These are phyloP conservation scores for Synergus gifuensis DNA, from an alignment of 2,888 invertebrate genomes.

Conservation along the genomic window DNA sequence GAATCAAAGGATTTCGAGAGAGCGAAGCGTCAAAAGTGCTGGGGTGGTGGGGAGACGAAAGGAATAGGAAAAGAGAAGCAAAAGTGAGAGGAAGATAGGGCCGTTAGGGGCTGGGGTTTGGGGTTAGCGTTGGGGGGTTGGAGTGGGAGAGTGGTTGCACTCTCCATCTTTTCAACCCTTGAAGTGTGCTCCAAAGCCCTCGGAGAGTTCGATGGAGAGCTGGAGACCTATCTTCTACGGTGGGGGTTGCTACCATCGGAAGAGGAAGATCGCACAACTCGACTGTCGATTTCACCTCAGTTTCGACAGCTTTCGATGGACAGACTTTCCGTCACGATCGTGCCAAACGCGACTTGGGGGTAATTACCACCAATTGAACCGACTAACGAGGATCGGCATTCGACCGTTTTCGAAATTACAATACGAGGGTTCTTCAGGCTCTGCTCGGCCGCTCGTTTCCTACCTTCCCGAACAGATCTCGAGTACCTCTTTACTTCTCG, in stretches of 20 bases:
- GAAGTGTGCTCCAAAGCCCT: slow-evolving; percentile 49
- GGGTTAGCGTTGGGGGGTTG: slow-evolving; percentile 42
- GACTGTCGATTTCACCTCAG: slow-evolving; percentile 52
- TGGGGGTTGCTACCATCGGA: slow-evolving; percentile 47
- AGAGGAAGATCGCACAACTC: slow-evolving; percentile 48
- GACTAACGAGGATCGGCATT: slow-evolving; percentile 52
- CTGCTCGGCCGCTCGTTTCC: slow-evolving; percentile 3
- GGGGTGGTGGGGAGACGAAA: slow-evolving; percentile 52
- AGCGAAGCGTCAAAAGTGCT: slow-evolving; percentile 73
- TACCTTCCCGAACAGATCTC: slow-evolving; percentile 2
- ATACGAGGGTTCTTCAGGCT: slow-evolving; percentile 45
- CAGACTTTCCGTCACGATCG: slow-evolving; percentile 31
- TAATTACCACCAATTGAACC: slow-evolving; percentile 52
- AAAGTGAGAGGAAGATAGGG: slow-evolving; percentile 29
- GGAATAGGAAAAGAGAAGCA: slow-evolving; percentile 46
- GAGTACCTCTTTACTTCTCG: neutral
- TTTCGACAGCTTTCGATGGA: slow-evolving; percentile 46
- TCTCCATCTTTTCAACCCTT: slow-evolving; percentile 55
- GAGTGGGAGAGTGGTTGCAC: slow-evolving; percentile 59
- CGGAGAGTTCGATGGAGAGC: slow-evolving; percentile 45
- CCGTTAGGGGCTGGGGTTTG: neutral
- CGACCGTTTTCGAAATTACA: slow-evolving; percentile 36
- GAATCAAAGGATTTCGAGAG: slow-evolving; percentile 76
- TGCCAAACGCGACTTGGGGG: slow-evolving; percentile 42
- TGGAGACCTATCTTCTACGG: slow-evolving; percentile 36